Percentiles rank a stretch among this genome's conserved stretches.
phyloP scores from a whole-genome alignment of 2,888 invertebrate species.

The Diarsia rubi region DNA sequence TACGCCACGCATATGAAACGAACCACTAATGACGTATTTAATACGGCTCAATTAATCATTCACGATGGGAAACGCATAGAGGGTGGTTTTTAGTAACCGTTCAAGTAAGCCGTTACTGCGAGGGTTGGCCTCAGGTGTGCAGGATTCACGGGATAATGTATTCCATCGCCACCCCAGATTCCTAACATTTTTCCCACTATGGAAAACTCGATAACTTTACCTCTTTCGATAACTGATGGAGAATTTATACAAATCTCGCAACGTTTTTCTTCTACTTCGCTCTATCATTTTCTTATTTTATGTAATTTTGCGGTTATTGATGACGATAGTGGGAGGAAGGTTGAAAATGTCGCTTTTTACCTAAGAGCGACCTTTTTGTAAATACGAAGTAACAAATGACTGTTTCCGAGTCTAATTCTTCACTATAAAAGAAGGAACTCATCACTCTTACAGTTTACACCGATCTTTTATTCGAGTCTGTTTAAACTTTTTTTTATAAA shows the following conservation, averaged over 20 bases:
- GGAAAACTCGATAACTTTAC: conserved; percentile 56
- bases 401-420: conserved; percentile 6
- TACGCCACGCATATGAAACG: conserved; percentile 28
- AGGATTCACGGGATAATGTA: conserved; percentile 73
- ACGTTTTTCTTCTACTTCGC: conserved; percentile 31
- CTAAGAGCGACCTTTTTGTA: too few relatives aligned
- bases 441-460: conserved; percentile 33
- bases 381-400: conserved; percentile 24
- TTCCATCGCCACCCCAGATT: conserved; percentile 62
- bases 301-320: conserved; percentile 42
- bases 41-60: conserved; percentile 61
- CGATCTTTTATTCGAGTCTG: conserved; percentile 31
- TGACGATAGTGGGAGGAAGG: not conserved
- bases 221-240: conserved; percentile 58
- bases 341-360: conserved; percentile 5
- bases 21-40: conserved; percentile 51
- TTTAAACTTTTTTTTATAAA: conserved; percentile 41
- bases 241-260: conserved; percentile 61
- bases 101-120: conserved; percentile 59
- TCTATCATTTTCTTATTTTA: conserved; percentile 42
- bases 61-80: conserved; percentile 40
- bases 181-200: conserved; percentile 45
- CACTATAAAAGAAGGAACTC: conserved; percentile 19
- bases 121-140: conserved; percentile 61
- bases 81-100: conserved; percentile 36